Conservation (phyloP, 2,797 vertebrate species). For the Sebastes aleutianus region DNA sequence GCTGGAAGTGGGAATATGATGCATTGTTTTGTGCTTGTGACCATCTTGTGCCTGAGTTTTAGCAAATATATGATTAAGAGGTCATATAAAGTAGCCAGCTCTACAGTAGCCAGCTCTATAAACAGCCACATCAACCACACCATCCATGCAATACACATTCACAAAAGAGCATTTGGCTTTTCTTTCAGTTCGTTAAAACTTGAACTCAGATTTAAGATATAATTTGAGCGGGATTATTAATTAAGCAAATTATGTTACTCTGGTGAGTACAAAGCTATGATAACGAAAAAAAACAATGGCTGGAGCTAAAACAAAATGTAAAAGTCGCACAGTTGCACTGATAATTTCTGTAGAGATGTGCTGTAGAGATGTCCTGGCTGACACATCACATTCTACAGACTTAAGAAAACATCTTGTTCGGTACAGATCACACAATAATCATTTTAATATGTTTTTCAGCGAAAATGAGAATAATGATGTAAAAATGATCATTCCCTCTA, state of each 20-base stretch:
- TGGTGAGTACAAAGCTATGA: neutral
- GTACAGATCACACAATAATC: too few species aligned
- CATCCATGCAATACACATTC: neutral
- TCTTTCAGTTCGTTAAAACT: neutral
- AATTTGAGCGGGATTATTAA: neutral
- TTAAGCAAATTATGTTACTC: neutral
- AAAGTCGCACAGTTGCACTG: neutral
- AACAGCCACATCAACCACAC: neutral
- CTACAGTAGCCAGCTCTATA: too few species aligned
- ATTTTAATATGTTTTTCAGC: too few species aligned
- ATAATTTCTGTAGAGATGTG: neutral
- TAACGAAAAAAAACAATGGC: neutral
- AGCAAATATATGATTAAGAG: neutral
- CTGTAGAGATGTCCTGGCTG: too few species aligned
- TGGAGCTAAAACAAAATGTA: neutral
- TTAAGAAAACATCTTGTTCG: too few species aligned
- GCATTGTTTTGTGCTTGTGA: neutral
- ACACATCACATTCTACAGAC: too few species aligned
- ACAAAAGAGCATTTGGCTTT: neutral
- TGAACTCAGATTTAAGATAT: neutral
- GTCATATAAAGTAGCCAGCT: too few species aligned
- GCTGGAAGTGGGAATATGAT: neutral
- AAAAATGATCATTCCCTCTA: too few species aligned
- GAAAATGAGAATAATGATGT: too few species aligned
- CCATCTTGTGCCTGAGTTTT: neutral